Base-by-base conservation (phyloP, 2,113 vertebrate genomes). In the Mesembrinibis cayennensis region DNA sequence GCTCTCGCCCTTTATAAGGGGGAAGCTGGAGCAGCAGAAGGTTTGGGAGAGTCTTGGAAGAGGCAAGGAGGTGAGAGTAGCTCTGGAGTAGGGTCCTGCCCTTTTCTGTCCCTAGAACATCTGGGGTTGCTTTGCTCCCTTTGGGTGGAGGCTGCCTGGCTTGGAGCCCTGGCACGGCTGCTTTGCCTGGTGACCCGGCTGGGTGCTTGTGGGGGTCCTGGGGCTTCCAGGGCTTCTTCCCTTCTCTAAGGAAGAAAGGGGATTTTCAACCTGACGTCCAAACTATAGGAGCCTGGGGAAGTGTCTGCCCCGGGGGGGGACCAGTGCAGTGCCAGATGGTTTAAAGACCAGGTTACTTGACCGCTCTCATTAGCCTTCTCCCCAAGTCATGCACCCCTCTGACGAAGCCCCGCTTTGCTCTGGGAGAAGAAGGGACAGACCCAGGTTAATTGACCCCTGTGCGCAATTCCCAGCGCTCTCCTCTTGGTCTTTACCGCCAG, bases 391-490 rank as follows among this genome's bases (percentile, higher is more conserved):
- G 9, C 42, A 6, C 8, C 23, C 40, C 26, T 26, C 42, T 3
- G 16, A 13, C 2, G 38, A 9, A 19, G 16, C 20, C 67, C 11
- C 42, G 15, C 77, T 16, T 7, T 17, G 32, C 49, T 12, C 36
- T 3, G 69, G 20, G 26, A 42, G 36, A 25, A 10, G 32, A 20
- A 27, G 67, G 69, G 34, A 23, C 30, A 30, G 36, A 2, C 8
- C 16, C 8, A 1, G 45, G 42, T 4, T 11, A n/a, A 3, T 1
- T 3, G 53, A 21, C 6, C 25, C 19, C 29, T 2, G 11, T 2
- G 18, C 52, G 4, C 1, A 9, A 8, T 1, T 50, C 34, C 58
- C 52, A 2, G 23, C 1, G 4, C 42, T 27, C 69, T 16, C 26
- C 73, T 40, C 83, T 29, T 3, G 15, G 44, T 9, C 40, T 3